Evolutionary conservation across 2,113 vertebrate genomes (phyloP).

Genomic region (Oryzias celebensis): DNA sequence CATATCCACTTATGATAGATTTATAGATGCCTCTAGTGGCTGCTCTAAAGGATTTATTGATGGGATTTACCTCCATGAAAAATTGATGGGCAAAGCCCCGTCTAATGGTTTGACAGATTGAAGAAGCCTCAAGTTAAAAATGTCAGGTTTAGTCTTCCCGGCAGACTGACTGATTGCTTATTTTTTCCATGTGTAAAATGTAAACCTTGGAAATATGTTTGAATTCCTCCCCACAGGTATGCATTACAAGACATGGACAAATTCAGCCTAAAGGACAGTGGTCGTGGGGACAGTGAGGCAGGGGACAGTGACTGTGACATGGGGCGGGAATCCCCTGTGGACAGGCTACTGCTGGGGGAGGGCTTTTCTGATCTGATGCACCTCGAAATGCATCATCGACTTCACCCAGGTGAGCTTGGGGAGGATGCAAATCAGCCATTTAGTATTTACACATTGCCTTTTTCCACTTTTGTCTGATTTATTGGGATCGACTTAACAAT

Average conservation of each 20-base stretch:
- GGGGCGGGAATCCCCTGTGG: constrained; percentile 97
- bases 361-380: constrained; percentile 98
- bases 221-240: constrained; percentile 77
- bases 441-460: neutral
- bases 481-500: too few species aligned
- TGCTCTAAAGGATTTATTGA: constrained; percentile 54
- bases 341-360: constrained; percentile 95
- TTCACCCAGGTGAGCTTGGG: constrained; percentile 88
- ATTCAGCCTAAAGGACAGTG: constrained; percentile 99
- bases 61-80: constrained; percentile 33
- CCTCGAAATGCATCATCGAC: constrained; percentile 89
- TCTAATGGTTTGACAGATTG: constrained; percentile 44
- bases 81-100: constrained; percentile 36
- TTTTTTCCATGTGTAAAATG: constrained; percentile 5
- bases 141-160: constrained; percentile 40
- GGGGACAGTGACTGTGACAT: constrained; percentile 98
- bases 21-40: constrained; percentile 49
- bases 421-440: neutral
- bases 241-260: constrained; percentile 99
- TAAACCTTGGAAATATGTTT: constrained; percentile 23
- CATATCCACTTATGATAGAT: constrained; percentile 43
- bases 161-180: constrained; percentile 15
- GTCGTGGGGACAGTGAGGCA: constrained; percentile 96
- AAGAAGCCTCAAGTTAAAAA: constrained; percentile 33
- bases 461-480: too few species aligned